These are phyloP conservation scores for Microcebus lehilahytsara DNA, from an alignment of 2,113 vertebrate genomes.

Conservation along the genomic window DNA sequence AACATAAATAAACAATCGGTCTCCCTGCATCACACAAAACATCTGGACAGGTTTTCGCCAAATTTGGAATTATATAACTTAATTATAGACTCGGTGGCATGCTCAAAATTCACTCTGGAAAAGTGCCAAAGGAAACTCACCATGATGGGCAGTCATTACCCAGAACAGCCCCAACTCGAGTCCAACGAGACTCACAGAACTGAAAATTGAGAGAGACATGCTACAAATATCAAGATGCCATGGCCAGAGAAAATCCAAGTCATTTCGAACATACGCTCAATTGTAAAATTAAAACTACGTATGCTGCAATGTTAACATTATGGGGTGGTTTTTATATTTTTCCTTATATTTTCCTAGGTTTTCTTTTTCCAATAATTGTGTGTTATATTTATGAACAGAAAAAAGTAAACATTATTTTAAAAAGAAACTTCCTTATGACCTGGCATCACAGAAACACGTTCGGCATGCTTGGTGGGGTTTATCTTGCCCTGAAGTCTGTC, in stretches of 20 bases:
- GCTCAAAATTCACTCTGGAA: constrained; percentile 3
- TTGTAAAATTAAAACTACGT: not conserved
- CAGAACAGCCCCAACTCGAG: not conserved
- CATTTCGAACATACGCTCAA: not conserved
- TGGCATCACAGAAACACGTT: not conserved
- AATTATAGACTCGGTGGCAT: not conserved
- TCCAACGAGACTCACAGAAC: not conserved
- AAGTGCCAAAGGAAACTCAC: constrained; percentile 11
- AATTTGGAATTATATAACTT: not conserved
- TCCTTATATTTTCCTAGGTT: not conserved
- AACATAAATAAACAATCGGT: not conserved
- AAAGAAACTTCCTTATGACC: constrained; percentile 21
- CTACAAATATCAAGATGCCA: not conserved
- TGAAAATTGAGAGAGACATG: not conserved
- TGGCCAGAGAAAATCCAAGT: not conserved
- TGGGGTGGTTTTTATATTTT: not conserved
- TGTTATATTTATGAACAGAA: constrained; percentile 3
- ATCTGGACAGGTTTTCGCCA: not conserved
- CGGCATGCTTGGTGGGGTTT: not conserved
- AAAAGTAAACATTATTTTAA: not conserved
- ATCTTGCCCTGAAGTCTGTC: not conserved
- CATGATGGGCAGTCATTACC: not conserved
- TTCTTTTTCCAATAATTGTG: not conserved
- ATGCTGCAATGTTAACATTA: not conserved
- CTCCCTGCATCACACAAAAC: not conserved